Percentiles rank a stretch among this genome's conserved stretches.
These are phyloP conservation scores for Ptychobarbus kaznakovi DNA, from an alignment of 2,797 vertebrate genomes.

Conservation along the genomic window DNA sequence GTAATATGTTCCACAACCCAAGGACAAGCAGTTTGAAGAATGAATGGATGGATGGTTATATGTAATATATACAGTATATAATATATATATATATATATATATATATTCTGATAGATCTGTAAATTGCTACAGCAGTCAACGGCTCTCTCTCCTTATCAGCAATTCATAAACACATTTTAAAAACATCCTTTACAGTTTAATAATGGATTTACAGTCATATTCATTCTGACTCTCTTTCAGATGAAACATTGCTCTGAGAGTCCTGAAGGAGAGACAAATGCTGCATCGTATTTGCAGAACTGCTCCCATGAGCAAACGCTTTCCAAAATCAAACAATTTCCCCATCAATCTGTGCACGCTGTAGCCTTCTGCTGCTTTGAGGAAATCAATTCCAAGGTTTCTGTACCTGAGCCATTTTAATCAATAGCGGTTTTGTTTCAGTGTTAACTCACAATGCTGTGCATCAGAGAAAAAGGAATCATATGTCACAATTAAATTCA, in stretches of 20 bases:
- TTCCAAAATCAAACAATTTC: slow-evolving; percentile 6
- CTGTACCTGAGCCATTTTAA: background rate
- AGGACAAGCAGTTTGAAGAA: background rate
- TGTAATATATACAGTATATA: background rate
- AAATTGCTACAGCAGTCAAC: slow-evolving; percentile 3
- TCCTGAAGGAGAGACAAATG: background rate
- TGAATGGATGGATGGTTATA: background rate
- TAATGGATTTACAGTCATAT: slow-evolving; percentile 1
- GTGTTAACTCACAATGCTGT: background rate
- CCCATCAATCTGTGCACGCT: background rate
- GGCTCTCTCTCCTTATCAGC: background rate
- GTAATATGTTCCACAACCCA: background rate
- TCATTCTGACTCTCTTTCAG: background rate
- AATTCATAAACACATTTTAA: background rate
- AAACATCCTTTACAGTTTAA: background rate
- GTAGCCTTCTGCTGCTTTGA: background rate
- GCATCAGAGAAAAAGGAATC: background rate
- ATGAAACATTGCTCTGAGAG: background rate
- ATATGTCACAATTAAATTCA: background rate
- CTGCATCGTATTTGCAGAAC: background rate
- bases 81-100: background rate
- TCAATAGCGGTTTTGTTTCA: background rate
- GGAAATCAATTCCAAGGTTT: slow-evolving; percentile 1
- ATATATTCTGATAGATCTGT: background rate
- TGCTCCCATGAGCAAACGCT: background rate